Evolutionary conservation across 2,113 vertebrate species (phyloP).

Genomic region (Pseudorhombus dupliciocellatus): DNA sequence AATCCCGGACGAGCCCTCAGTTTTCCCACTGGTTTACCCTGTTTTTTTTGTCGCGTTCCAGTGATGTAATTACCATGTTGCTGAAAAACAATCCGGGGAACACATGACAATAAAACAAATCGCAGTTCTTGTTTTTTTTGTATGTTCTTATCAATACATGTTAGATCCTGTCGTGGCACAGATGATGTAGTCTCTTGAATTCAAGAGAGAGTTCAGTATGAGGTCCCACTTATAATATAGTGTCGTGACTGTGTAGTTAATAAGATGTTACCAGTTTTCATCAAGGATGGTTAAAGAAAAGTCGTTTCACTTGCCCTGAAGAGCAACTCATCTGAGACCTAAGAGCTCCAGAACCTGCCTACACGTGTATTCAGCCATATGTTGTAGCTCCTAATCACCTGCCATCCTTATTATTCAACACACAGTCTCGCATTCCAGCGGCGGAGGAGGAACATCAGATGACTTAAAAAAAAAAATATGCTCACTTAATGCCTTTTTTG

Average conservation of each 20-base stretch:
- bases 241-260: background rate
- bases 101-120: conserved; percentile 28
- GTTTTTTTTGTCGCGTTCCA: fast-evolving
- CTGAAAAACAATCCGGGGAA: background rate
- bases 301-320: background rate
- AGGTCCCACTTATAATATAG: background rate
- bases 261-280: background rate
- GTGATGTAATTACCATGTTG: fast-evolving
- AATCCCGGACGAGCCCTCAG: conserved; percentile 79
- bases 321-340: background rate
- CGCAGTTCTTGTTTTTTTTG: background rate
- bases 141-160: background rate
- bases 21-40: background rate
- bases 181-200: background rate
- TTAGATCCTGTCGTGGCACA: background rate
- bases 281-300: background rate
- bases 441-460: conserved; percentile 6
- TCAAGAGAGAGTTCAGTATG: background rate
- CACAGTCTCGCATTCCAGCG: background rate
- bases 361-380: background rate
- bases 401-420: background rate
- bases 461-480: conserved; percentile 35
- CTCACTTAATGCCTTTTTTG: conserved; percentile 42
- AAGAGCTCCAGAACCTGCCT: background rate
- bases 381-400: background rate